A percentile compares a stretch with the other conserved stretches of the same genome.
Evolutionary conservation across 2,113 vertebrate genomes (phyloP).

Genomic region (Barnardius zonarius): DNA sequence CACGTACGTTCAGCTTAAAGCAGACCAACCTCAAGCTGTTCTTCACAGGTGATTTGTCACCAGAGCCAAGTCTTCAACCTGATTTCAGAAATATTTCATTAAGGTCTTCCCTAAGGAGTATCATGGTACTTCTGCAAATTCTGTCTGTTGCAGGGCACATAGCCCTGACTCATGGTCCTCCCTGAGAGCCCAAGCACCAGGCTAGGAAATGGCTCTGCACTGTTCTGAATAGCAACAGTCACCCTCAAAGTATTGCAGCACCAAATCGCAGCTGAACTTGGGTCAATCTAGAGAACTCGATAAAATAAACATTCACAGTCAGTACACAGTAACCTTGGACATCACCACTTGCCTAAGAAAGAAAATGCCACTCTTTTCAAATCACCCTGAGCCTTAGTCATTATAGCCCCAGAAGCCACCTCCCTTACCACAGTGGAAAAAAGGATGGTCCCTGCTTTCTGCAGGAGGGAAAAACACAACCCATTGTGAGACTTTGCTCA

Average conservation of each 20-base stretch:
- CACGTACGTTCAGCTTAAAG: background rate
- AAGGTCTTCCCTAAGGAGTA: background rate
- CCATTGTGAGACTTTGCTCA: background rate
- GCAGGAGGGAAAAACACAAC: background rate
- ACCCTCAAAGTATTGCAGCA: background rate
- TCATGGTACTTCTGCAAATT: background rate
- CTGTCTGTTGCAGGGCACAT: background rate
- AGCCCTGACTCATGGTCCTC: background rate
- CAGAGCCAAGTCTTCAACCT: background rate
- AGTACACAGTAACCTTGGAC: background rate
- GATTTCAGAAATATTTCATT: background rate
- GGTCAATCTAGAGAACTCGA: background rate
- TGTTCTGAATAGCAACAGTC: background rate
- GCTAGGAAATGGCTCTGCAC: background rate
- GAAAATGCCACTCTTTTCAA: background rate
- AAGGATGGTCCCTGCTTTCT: background rate
- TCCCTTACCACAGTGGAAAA: background rate
- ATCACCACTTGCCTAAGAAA: background rate
- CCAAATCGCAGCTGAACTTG: background rate
- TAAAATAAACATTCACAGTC: background rate
- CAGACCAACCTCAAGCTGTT: background rate
- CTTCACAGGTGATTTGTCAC: background rate
- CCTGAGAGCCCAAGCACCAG: background rate
- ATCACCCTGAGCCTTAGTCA: background rate
- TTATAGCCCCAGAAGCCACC: background rate